A percentile compares a stretch with the other conserved stretches of the same genome.
These are phyloP conservation scores for Rynchops niger DNA, from an alignment of 2,113 vertebrate genomes.

Conservation along the genomic window DNA sequence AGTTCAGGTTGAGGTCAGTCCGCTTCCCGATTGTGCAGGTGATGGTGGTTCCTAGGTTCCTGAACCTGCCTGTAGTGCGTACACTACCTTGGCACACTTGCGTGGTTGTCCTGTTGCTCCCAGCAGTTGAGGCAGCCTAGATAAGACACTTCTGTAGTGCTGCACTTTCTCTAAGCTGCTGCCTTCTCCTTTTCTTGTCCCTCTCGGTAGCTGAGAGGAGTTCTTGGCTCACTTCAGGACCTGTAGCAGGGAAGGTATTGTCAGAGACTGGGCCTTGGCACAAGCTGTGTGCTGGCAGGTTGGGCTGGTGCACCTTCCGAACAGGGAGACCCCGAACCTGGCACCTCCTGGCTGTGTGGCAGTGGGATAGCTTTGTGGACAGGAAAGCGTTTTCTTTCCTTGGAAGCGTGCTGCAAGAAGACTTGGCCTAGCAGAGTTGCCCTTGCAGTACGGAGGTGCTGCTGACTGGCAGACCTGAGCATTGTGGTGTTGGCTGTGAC, in stretches of 20 bases:
- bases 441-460: background rate
- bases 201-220: background rate
- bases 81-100: background rate
- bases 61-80: background rate
- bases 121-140: background rate
- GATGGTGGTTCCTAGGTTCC: background rate
- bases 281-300: background rate
- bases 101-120: background rate
- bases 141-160: background rate
- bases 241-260: background rate
- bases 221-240: background rate
- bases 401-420: background rate
- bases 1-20: background rate
- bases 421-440: background rate
- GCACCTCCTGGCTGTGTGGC: slow-evolving; percentile 2
- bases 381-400: slow-evolving; percentile 22
- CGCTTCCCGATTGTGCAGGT: background rate
- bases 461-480: background rate
- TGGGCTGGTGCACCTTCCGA: background rate
- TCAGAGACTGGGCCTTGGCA: background rate
- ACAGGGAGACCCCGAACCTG: background rate
- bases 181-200: background rate
- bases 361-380: slow-evolving; percentile 58
- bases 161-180: background rate
- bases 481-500: background rate